Percentiles rank a stretch among this genome's conserved stretches.
These are phyloP conservation scores for Chrysotoxum bicinctum DNA, from an alignment of 2,888 invertebrate species.

Conservation along the genomic window DNA sequence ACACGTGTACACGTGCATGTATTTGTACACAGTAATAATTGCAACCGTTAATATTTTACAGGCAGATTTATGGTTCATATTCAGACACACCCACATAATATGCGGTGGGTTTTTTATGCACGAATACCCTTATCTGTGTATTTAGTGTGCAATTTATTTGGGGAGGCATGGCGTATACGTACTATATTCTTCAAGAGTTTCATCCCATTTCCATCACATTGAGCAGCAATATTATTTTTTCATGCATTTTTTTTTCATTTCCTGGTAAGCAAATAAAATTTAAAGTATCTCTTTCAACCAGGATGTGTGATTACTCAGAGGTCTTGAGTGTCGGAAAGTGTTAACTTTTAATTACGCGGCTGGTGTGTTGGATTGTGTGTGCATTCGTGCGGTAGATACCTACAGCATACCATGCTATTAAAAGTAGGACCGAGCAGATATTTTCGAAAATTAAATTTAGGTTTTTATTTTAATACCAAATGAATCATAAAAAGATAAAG, in stretches of 20 bases:
- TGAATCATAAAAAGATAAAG: conserved; percentile 35
- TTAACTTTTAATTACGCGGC: conserved; percentile 56
- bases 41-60: conserved; percentile 47
- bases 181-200: conserved; percentile 7
- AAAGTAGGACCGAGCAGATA: neutral
- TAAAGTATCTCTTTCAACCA: conserved; percentile 45
- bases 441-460: conserved; percentile 41
- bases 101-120: neutral
- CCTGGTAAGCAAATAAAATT: conserved; percentile 40
- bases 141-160: neutral
- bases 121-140: conserved; percentile 18
- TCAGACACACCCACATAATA: neutral
- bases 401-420: neutral
- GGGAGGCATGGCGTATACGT: conserved; percentile 25
- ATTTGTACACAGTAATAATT: conserved; percentile 31
- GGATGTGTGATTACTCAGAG: conserved; percentile 44
- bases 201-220: neutral
- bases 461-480: conserved; percentile 7
- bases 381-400: conserved; percentile 5
- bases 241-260: conserved; percentile 3
- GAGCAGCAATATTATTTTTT: neutral
- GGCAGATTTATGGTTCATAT: neutral
- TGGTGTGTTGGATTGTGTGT: neutral
- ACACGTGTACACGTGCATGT: conserved; percentile 32
- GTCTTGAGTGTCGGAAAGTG: conserved; percentile 26